A percentile compares a stretch with the other conserved stretches of the same genome.
Evolutionary conservation across 1,140 invertebrate genomes (phyloP).

Genomic region (Rhynchophorus ferrugineus): DNA sequence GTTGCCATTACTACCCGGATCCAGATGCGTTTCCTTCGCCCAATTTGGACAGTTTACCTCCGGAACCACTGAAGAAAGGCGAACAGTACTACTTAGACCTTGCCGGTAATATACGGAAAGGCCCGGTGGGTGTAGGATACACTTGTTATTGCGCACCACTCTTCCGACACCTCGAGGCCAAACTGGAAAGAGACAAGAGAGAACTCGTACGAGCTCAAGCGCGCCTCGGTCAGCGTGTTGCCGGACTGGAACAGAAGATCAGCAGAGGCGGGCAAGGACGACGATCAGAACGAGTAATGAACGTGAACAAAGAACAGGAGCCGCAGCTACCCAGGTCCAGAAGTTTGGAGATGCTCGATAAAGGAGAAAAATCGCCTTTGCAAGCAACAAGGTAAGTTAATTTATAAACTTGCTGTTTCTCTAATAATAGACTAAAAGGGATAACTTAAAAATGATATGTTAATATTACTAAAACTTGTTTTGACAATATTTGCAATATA

Average conservation of each 20-base stretch:
- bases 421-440: too few relatives aligned
- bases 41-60: slow-evolving; percentile 73
- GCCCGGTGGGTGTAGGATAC: slow-evolving; percentile 81
- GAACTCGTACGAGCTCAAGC: slow-evolving; percentile 77
- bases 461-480: too few relatives aligned
- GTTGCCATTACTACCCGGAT: slow-evolving; percentile 81
- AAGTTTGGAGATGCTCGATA: slow-evolving; percentile 54
- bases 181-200: slow-evolving; percentile 75
- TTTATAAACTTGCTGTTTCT: not conserved
- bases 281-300: slow-evolving; percentile 49
- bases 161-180: slow-evolving; percentile 79
- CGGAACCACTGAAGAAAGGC: slow-evolving; percentile 76
- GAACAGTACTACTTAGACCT: slow-evolving; percentile 93
- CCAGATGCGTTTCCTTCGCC: slow-evolving; percentile 75
- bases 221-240: slow-evolving; percentile 71
- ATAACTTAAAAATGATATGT: too few relatives aligned
- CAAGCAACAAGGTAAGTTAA: slow-evolving; percentile 31
- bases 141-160: slow-evolving; percentile 70
- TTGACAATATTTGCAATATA: too few relatives aligned
- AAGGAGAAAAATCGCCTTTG: slow-evolving; percentile 30
- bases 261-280: slow-evolving; percentile 51
- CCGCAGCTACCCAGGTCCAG: slow-evolving; percentile 53
- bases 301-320: slow-evolving; percentile 47
- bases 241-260: slow-evolving; percentile 64
- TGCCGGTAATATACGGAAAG: slow-evolving; percentile 93